Base-by-base conservation (phyloP, 2,888 invertebrate genomes). In the Drosophila meridiana region DNA sequence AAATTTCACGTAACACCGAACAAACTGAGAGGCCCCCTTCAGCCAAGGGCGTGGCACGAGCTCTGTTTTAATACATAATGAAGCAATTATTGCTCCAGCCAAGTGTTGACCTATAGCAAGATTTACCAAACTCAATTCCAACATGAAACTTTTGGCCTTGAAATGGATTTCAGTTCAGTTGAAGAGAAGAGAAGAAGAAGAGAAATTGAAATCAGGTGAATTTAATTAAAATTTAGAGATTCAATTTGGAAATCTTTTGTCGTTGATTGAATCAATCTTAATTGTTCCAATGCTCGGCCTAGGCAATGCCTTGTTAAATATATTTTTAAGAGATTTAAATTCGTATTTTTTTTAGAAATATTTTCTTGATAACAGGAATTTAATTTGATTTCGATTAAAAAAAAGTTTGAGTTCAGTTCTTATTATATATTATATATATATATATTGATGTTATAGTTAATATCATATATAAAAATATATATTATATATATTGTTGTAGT, bases 1-100 rank as follows among this genome's bases (percentile, higher is more conserved):
- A 84, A 89, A 89, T 87, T 89, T 82, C 76, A 59, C 64, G 68
- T 76, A 80, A 63, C 63, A 53, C 53, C 55, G 28, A 58, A 2
- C 26, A 14, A 28, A 26, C 28, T 52, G 20, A 28, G 38, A 20
- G 20, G 20, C 20, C 20, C 20, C 13, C 4, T 5, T 13, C 45
- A 1, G 30, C 0, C 55, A 28, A 9, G 20, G 61, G 30, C 57
- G 43, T n/a, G 42, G 45, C 72, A 72, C 36, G 50, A 76, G 55
- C 42, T 20, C 30, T 42, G 32, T 58, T 76, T 68, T 36, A 47
- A 73, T 59, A 55, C 68, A 59, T 62, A 76, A 76, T 76, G 58
- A 77, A 79, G 80, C 57, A 69, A 68, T 78, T 64, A 63, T 52
- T 65, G 42, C 43, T 55, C 34, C 36, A 34, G 70, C 56, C 55